Evolutionary conservation across 2,113 vertebrate genomes (phyloP), one percentile per base, ranked within the genome.

Genomic region (Gymnobelideus leadbeateri): DNA sequence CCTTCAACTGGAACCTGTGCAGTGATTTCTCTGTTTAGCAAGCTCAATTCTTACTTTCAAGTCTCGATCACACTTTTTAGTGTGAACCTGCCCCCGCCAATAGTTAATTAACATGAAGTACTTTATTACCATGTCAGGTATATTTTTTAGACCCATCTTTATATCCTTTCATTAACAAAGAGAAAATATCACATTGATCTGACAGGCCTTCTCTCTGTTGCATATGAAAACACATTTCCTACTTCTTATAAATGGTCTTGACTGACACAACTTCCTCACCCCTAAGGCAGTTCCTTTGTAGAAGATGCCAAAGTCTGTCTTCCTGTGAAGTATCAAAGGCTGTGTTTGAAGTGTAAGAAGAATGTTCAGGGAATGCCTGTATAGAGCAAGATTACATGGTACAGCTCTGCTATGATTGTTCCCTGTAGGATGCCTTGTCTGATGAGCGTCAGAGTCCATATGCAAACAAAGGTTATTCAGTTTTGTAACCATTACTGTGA

Each of bases 201-300:
- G 91, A 96, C 93, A 54, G 0, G 43, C 61, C 95, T 97, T 84
- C 91, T 95, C 96, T 96, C 95, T 54, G 94, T 96, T 98, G 95
- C 93, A 91, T 97, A 31, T 55, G 55, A 96, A 98, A 98, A 97
- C 94, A 98, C 97, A 97, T 96, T 98, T 97, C 95, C 97, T 68
- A 91, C 28, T 51, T 94, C 94, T 98, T 97, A 91, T 97, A 98
- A 98, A 96, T 28, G 93, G 68, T 97, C 96, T 95, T 98, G 98
- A 98, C 91, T 98, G 98, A 97, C 97, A 97, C 93, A 97, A 95
- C 92, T 97, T 96, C 96, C 96, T 97, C 97, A 96, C 98, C 97
- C 97, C 96, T 93, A 97, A 93, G 96, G 97, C 97, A 95, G 23
- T 84, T 96, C 95, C 97, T 98, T 98, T 98, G 97, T 98, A 93